Evolutionary conservation across 2,113 vertebrate species (phyloP).

Genomic region (Salvator merianae): DNA sequence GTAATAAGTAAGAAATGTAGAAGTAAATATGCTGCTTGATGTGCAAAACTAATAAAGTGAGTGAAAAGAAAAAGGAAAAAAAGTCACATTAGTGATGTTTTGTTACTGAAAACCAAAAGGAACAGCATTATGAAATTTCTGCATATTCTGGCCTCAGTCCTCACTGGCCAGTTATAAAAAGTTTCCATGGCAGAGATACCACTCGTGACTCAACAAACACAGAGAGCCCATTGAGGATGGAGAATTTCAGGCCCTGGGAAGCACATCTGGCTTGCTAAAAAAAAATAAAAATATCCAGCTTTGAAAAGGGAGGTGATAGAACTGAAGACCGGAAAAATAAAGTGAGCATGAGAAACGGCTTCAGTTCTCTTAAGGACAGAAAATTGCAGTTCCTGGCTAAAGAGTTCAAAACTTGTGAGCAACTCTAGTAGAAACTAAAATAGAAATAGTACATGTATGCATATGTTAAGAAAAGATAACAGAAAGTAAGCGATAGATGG

Average conservation of each 20-base stretch:
- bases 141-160: constrained; percentile 29
- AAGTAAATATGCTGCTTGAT: no score
- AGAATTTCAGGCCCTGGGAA: constrained; percentile 49
- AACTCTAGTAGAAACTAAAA: constrained; percentile 52
- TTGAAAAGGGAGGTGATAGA: constrained; percentile 39
- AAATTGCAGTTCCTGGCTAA: constrained; percentile 55
- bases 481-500: constrained; percentile 31
- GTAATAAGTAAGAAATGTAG: no score
- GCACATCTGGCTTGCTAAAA: constrained; percentile 65
- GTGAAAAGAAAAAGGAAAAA: no score
- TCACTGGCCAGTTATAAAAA: constrained; percentile 41
- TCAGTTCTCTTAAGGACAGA: constrained; percentile 59
- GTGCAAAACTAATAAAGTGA: no score
- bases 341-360: constrained; percentile 57
- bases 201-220: constrained; percentile 59
- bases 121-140: constrained; percentile 39
- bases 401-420: constrained; percentile 51
- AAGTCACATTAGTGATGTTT: constrained; percentile 11
- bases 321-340: constrained; percentile 33
- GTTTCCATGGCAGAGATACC: constrained; percentile 57
- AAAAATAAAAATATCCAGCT: constrained; percentile 36
- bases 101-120: constrained; percentile 40
- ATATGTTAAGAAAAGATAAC: constrained; percentile 51
- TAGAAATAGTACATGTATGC: constrained; percentile 48
- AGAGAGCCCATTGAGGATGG: constrained; percentile 50